Evolutionary conservation across 2,113 vertebrate genomes (phyloP), one percentile per base, ranked within the genome.

Genomic region (Oncorhynchus nerka): DNA sequence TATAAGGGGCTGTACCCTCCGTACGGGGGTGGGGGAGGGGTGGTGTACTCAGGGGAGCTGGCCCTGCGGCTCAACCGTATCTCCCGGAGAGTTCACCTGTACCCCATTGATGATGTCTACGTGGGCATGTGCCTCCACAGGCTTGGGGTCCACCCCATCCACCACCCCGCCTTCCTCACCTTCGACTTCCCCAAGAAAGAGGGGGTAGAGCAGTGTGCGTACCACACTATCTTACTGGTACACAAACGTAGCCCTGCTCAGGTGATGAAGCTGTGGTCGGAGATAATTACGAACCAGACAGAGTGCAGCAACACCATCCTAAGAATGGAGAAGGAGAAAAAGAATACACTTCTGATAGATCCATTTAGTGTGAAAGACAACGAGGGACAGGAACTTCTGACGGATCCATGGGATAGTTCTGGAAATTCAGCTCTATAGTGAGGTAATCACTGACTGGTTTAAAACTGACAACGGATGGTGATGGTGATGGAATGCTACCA

Each of bases 81-180:
- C 1, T 91, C 92, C 1, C 78, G 80, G 61, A 87, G 80, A 19
- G 84, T 95, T 49, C 80, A 90, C 77, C 86, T 94, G 30, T 94
- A 87, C 75, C 94, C 94, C 64, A 94, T 94, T 6, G 93, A 94
- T 1, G 93, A 94, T 0, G 91, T 94, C 16, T 94, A 88, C 3
- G 81, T 94, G 8, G 94, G 94, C 12, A 94, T 94, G 93, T 94
- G 94, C 71, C 87, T 95, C 81, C 1, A 59, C 7, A 85, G 85
- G 13, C 85, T 95, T 0, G 87, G 90, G 0, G 55, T 87, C 9
- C 4, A 28, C 0, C 92, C 92, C 0, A 16, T 45, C 3, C 74
- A 89, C 74, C 85, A 94, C 72, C 83, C 87, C 0, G 93, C 90
- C 24, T 94, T 95, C 79, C 83, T 91, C 62, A 94, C 90, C 0